Evolutionary conservation across 1,140 invertebrate species (phyloP), one percentile per base, ranked within the genome.

Genomic region (Lepidurus packardi): DNA sequence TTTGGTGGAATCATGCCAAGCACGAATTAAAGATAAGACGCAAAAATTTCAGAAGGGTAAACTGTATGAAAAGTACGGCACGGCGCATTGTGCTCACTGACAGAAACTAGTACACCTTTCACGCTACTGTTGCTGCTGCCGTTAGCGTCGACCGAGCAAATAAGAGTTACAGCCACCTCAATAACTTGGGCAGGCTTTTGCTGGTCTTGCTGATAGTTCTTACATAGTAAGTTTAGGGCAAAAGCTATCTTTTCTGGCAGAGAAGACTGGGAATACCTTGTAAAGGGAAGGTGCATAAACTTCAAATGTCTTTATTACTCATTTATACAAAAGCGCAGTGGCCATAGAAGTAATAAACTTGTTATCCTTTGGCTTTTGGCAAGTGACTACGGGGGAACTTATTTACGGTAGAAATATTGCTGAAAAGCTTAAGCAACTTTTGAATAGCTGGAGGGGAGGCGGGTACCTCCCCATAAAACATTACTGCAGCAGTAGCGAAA

Each of bases 351-450:
- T 65, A 65, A n/a, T 65, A 65, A 65, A 65, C 53, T 65, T 13
- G 53, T 21, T 13, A 65, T 65, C 53, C 16, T 65, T 65, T 21
- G 13, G 13, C 53, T 65, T 65, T 65, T 65, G 53, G 53, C 53
- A 16, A 65, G 53, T 65, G 13, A 65, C 16, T 16, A n/a, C 8
- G 8, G 21, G 8, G 13, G 21, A 65, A 65, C 53, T 65, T 65
- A 65, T 65, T 65, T 65, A 65, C 53, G 53, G 21, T n/a, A 65
- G 53, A 65, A 65, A 65, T 65, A 65, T 7, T 65, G 53, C 53
- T 13, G 21, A 65, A 65, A 65, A 13, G 21, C 53, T 65, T 65
- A n/a, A 21, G 16, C 53, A 65, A 65, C 53, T n/a, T 65, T 65
- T 65, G 53, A 65, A 65, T 65, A 21, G 53, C 53, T 7, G 21